Base-by-base conservation (phyloP, 2,888 invertebrate genomes). In the Tineola bisselliella region DNA sequence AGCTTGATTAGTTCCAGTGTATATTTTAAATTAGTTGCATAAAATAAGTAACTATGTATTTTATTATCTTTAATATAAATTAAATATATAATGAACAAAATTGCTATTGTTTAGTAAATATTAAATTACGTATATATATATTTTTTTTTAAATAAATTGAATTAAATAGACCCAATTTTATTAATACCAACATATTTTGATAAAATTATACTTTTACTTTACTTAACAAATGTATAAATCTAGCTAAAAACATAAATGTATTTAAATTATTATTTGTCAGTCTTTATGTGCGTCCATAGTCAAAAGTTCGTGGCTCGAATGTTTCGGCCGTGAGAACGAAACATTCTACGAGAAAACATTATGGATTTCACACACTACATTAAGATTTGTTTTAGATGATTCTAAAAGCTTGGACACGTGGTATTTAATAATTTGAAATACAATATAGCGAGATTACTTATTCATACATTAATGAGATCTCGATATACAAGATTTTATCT, bases 1-100 rank as follows among this genome's bases (percentile, higher is more conserved):
- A 54, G 54, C 54, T 54, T 54, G 54, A 54, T 54, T 54, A 25
- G 54, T n/a, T 54, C 17, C 4, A 18, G 10, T 38, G n/a, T 38
- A 38, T 38, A 38, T n/a, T 38, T 38, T n/a, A 38, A 38, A n/a
- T 38, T 10, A 38, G 38, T 25, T 25, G 25, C 25, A 25, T 25
- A 4, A 25, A 25, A 25, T 25, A 25, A 25, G 25, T 25, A n/a
- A n/a, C n/a, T n/a, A n/a, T n/a, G n/a, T n/a, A n/a, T n/a, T n/a
- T n/a, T n/a, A n/a, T n/a, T n/a, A n/a, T n/a, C n/a, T n/a, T n/a
- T n/a, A n/a, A n/a, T n/a, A n/a, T n/a, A n/a, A n/a, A n/a, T n/a
- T n/a, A n/a, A n/a, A n/a, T n/a, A n/a, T n/a, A n/a, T n/a, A n/a
- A n/a, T n/a, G n/a, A n/a, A n/a, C n/a, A n/a, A n/a, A n/a, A n/a